Evolutionary conservation across 2,113 vertebrate species (phyloP), one percentile per base, ranked within the genome.

Genomic region (Alectura lathami): DNA sequence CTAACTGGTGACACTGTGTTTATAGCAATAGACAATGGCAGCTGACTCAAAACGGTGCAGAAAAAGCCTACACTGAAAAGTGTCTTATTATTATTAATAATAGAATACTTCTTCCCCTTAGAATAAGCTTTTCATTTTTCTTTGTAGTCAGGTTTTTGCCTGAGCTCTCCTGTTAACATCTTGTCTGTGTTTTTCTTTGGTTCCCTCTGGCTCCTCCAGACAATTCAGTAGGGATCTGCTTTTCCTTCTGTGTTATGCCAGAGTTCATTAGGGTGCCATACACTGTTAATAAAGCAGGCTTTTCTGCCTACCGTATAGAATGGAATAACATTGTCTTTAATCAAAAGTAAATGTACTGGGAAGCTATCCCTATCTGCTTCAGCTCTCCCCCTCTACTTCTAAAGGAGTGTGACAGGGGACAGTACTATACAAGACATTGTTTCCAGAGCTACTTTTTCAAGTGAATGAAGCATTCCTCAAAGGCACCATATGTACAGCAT

Each of bases 201-300:
- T 80, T 77, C 27, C 50, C 51, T 91, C 43, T 10, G 20, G 17
- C 36, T 94, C 15, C 76, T 93, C 79, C 62, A 72, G 63, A 91
- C 34, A 90, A 40, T 27, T 86, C 83, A 38, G 43, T 21, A 70
- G 68, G 85, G 47, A 78, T 29, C 36, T 66, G 34, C 51, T 86
- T 94, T 95, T 90, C 53, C 68, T 86, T 87, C 82, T 86, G 54
- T 72, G 48, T 72, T 93, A 85, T 96, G 73, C 72, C 94, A 86
- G 85, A 89, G 48, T 93, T 93, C 83, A 68, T 94, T 94, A 95
- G 76, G 72, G 75, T 95, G 79, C 51, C 30, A 40, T 9, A 64
- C 59, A 63, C 18, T 27, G 42, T 86, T 95, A 89, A 82, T 66
- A 94, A 86, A 83, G 43, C 47, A 86, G 88, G 63, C 16, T 64